Evolutionary conservation across 1,140 invertebrate genomes (phyloP).

Genomic region (Mya arenaria): DNA sequence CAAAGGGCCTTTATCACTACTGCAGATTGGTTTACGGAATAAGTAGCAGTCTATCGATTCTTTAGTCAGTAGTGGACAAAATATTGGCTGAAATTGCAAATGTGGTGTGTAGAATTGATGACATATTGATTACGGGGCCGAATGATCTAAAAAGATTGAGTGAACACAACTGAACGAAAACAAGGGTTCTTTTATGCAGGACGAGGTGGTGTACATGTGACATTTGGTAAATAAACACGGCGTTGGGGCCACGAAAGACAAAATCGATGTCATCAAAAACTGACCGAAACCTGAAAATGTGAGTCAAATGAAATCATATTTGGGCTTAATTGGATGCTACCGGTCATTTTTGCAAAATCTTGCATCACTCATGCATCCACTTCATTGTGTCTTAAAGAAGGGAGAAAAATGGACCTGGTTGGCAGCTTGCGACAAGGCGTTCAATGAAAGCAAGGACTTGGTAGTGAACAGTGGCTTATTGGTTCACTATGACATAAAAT

Average conservation of each 20-base stretch:
- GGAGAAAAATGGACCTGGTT: not conserved
- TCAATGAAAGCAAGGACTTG: not conserved
- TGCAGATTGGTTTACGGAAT: conserved; percentile 15
- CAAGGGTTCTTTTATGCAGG: conserved; percentile 30
- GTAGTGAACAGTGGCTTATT: not conserved
- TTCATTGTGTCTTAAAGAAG: conserved; percentile 37
- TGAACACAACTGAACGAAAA: not conserved
- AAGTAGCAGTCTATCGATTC: conserved; percentile 3
- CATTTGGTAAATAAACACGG: conserved; percentile 49
- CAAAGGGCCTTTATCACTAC: conserved; percentile 80
- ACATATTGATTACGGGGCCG: conserved; percentile 37
- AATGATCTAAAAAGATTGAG: conserved; percentile 12
- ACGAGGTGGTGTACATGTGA: conserved; percentile 18
- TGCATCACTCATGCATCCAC: conserved; percentile 28
- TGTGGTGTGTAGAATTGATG: conserved; percentile 48
- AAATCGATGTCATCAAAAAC: too few relatives aligned
- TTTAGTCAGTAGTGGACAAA: conserved; percentile 40
- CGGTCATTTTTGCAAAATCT: conserved; percentile 44
- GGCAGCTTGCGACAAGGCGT: not conserved
- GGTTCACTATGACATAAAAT: not conserved
- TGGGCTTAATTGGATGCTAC: conserved; percentile 58
- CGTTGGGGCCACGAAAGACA: conserved; percentile 23
- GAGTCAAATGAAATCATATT: conserved; percentile 36
- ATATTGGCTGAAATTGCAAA: not conserved
- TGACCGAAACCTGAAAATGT: too few relatives aligned